Evolutionary conservation across 2,797 vertebrate species (phyloP).

Genomic region (Orestias chungarensis): DNA sequence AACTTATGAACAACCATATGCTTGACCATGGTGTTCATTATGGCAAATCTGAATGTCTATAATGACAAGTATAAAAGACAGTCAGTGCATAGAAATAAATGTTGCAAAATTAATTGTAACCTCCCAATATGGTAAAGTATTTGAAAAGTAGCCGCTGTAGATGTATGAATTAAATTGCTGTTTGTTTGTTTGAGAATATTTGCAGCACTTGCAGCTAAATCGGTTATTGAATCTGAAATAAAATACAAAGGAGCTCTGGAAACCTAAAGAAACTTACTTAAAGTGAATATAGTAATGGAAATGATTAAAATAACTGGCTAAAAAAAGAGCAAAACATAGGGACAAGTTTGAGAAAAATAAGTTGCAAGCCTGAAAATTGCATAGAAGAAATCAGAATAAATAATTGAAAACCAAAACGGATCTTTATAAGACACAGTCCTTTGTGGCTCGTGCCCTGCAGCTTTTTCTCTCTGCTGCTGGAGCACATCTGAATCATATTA

Average conservation of each 20-base stretch:
- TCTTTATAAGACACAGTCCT: background rate
- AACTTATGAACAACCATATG: too few species aligned
- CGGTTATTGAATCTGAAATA: background rate
- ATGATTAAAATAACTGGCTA: too few species aligned
- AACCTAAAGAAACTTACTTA: background rate
- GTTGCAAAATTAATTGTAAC: background rate
- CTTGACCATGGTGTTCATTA: too few species aligned
- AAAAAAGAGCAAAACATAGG: background rate
- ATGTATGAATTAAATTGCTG: background rate
- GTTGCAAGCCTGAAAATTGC: too few species aligned
- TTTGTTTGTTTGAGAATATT: background rate
- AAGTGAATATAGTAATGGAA: background rate
- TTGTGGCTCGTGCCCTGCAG: background rate
- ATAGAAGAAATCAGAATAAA: too few species aligned
- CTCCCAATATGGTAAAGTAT: background rate
- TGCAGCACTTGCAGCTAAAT: too few species aligned
- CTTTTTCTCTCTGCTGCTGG: background rate
- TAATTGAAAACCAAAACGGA: too few species aligned
- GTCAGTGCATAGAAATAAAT: background rate
- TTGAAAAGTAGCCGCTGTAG: background rate
- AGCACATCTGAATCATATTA: background rate
- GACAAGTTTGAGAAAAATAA: too few species aligned
- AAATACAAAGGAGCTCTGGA: background rate
- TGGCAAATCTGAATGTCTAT: too few species aligned
- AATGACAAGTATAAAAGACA: too few species aligned